Percentiles rank a stretch among this genome's conserved stretches.
Conservation (phyloP, 2,797 vertebrate genomes). For the Hafferia zeledoni region DNA sequence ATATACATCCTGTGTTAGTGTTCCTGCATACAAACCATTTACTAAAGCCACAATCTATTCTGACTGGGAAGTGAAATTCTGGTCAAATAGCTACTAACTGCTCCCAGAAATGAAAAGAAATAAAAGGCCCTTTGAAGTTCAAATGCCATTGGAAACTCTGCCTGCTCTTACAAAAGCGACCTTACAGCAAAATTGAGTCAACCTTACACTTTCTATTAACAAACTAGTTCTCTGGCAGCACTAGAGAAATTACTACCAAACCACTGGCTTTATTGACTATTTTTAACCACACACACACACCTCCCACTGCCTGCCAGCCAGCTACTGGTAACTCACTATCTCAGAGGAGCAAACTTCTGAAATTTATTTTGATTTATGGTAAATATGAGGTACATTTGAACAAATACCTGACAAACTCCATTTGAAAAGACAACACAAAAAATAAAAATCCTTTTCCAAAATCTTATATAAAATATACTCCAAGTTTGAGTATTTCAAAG, state of each 20-base stretch:
- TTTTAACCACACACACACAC: not conserved
- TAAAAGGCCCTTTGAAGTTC: slow-evolving; percentile 19
- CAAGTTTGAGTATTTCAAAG: not conserved
- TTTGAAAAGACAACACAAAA: not conserved
- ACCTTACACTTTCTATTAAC: not conserved
- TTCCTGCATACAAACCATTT: slow-evolving; percentile 49
- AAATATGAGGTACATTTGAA: not conserved
- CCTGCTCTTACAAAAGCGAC: not conserved
- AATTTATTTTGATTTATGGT: not conserved
- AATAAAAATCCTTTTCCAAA: not conserved
- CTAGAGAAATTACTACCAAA: slow-evolving; percentile 16
- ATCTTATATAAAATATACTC: not conserved
- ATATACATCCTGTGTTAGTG: slow-evolving; percentile 51
- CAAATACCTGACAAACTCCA: not conserved
- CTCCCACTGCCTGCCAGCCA: not conserved
- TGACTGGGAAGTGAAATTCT: slow-evolving; percentile 59
- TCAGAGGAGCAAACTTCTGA: not conserved
- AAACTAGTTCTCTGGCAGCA: not conserved
- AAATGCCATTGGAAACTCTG: not conserved
- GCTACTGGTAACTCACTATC: not conserved
- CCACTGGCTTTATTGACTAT: not conserved
- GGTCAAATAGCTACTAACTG: slow-evolving; percentile 21
- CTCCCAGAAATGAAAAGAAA: slow-evolving; percentile 49
- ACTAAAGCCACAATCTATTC: slow-evolving; percentile 61
- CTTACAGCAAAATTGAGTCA: not conserved